phyloP scores from a whole-genome alignment of 2,797 vertebrate species.

The Eulemur mongoz region DNA sequence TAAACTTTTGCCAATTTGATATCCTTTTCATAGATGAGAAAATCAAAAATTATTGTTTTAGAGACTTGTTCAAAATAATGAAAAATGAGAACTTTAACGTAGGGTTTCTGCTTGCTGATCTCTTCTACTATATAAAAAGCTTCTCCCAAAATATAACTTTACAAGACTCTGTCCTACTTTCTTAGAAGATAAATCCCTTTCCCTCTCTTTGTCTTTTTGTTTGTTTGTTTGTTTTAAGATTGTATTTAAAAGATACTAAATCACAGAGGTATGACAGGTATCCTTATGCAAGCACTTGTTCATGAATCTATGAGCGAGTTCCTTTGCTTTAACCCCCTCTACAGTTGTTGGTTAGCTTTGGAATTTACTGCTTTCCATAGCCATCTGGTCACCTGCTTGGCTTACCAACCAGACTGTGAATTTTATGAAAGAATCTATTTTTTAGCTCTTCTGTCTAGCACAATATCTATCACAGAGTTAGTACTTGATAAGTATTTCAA shows the following conservation, averaged over 20 bases:
- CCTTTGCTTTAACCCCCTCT: background rate
- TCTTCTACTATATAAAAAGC: background rate
- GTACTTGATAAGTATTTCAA: background rate
- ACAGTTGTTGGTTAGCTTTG: background rate
- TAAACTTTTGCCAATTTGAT: background rate
- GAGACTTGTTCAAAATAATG: background rate
- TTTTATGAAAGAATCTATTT: background rate
- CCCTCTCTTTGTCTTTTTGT: background rate
- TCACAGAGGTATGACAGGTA: background rate
- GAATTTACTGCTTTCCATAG: background rate
- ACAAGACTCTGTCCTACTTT: background rate
- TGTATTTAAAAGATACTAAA: background rate
- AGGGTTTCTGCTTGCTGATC: background rate
- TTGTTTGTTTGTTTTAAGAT: background rate
- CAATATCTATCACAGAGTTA: background rate
- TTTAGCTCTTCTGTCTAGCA: background rate
- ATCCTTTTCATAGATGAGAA: background rate
- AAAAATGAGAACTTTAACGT: background rate
- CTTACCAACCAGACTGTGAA: background rate
- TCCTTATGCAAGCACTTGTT: background rate
- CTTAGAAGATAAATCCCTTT: background rate
- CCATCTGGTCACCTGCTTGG: background rate
- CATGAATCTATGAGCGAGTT: accelerated
- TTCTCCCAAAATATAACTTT: background rate
- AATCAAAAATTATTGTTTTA: background rate